These are phyloP conservation scores for Archegozetes longisetosus DNA, from an alignment of 1,140 invertebrate species.

Conservation along the genomic window DNA sequence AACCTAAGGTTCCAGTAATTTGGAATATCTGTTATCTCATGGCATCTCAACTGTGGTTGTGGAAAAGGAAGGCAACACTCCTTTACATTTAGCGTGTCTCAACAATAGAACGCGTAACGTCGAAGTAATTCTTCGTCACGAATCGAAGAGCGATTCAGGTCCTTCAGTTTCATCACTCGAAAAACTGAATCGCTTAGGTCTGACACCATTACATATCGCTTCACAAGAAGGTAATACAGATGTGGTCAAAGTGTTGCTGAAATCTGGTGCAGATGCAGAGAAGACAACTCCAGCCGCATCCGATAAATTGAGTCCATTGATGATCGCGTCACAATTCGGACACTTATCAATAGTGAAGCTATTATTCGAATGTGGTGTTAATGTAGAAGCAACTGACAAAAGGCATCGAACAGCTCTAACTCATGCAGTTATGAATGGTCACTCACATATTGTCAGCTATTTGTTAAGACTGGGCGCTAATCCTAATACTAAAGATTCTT, in stretches of 20 bases:
- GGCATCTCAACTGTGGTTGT: constrained; percentile 26
- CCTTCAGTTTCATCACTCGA: neutral
- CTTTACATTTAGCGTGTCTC: constrained; percentile 32
- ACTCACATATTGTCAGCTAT: constrained; percentile 34
- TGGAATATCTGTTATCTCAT: constrained; percentile 18
- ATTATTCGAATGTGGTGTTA: constrained; percentile 30
- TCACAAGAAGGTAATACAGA: constrained; percentile 25
- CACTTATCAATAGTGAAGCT: constrained; percentile 30
- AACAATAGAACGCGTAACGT: constrained; percentile 33
- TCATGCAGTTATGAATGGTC: constrained; percentile 38
- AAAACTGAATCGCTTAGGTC: constrained; percentile 17
- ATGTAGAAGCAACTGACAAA: constrained; percentile 33
- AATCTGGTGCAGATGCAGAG: constrained; percentile 32
- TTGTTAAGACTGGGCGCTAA: constrained; percentile 34
- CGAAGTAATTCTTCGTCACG: constrained; percentile 28
- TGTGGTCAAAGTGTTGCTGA: constrained; percentile 29
- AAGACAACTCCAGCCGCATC: constrained; percentile 30
- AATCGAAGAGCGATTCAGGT: neutral
- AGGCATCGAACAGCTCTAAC: constrained; percentile 34
- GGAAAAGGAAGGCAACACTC: constrained; percentile 31
- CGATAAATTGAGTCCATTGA: constrained; percentile 33
- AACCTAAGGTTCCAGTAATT: no score
- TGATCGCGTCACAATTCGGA: constrained; percentile 32
- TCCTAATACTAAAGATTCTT: constrained; percentile 32
- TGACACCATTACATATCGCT: constrained; percentile 22